phyloP scores from a whole-genome alignment of 2,113 vertebrate genomes.

The Morone chrysops region DNA sequence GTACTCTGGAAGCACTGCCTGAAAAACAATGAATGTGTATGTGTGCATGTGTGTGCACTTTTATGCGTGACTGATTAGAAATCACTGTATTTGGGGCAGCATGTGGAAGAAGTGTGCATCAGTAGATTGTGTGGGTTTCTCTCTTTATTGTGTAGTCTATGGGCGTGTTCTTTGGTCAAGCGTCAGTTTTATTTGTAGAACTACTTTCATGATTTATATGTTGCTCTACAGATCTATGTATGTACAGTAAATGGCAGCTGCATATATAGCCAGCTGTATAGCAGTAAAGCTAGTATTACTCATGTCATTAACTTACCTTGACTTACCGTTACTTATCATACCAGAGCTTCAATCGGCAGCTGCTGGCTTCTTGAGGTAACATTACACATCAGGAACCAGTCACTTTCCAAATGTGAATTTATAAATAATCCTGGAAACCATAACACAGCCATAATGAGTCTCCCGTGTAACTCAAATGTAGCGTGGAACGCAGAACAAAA shows the following conservation, averaged over 20 bases:
- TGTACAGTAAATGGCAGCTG: not conserved
- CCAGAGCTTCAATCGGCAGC: not conserved
- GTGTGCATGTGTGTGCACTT: slow-evolving; percentile 19
- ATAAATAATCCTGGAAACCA: not conserved
- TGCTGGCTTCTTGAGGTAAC: not conserved
- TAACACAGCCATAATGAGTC: not conserved
- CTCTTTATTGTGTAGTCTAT: not conserved
- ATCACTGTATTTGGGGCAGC: slow-evolving; percentile 21
- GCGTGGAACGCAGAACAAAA: not conserved
- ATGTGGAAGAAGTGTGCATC: not conserved
- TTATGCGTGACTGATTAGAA: slow-evolving; percentile 37
- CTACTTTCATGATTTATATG: not conserved
- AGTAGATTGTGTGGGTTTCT: not conserved
- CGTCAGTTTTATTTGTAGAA: not conserved
- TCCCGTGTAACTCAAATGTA: not conserved
- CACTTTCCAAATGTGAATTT: not conserved
- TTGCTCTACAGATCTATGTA: not conserved
- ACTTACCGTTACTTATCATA: not conserved
- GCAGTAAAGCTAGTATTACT: not conserved
- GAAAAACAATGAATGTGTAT: slow-evolving; percentile 55
- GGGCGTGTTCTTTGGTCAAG: not conserved
- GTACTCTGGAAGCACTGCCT: slow-evolving; percentile 62
- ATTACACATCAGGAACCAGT: not conserved
- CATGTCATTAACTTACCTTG: slow-evolving; percentile 4
- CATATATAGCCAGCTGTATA: not conserved